Percentiles rank a stretch among this genome's conserved stretches.
Evolutionary conservation across 2,113 vertebrate genomes (phyloP).

Genomic region (Zosterops japonicus): DNA sequence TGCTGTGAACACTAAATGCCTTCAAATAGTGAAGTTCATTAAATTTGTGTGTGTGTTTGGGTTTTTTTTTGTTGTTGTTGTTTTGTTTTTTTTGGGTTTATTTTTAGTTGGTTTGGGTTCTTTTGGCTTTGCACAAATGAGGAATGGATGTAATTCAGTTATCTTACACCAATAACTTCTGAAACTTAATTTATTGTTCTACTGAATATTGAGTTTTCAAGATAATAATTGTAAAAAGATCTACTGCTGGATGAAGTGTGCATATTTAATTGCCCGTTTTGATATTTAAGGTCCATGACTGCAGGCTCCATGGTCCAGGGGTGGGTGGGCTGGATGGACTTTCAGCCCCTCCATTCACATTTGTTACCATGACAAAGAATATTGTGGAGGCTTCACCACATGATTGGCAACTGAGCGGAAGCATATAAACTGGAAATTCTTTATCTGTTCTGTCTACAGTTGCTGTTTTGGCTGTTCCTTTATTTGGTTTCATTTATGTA

Average conservation of each 20-base stretch:
- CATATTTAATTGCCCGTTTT: not conserved
- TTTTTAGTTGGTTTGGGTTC: not conserved
- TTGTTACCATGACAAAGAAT: not conserved
- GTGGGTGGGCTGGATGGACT: not conserved
- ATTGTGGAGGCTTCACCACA: not conserved
- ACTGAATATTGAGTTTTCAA: not conserved
- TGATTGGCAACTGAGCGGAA: not conserved
- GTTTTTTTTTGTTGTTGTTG: not conserved
- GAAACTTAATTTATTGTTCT: not conserved
- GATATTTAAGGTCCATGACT: not conserved
- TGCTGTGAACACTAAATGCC: not conserved
- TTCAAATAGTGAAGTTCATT: not conserved
- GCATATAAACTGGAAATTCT: not conserved
- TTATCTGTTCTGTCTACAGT: not conserved
- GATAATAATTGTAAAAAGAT: not conserved
- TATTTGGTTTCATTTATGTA: not conserved
- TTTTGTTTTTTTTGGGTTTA: fast-evolving
- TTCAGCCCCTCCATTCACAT: not conserved
- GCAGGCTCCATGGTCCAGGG: not conserved
- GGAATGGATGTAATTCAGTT: not conserved
- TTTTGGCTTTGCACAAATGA: not conserved
- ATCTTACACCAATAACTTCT: not conserved
- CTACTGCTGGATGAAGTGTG: not conserved
- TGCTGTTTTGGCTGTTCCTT: not conserved
- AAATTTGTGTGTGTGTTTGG: not conserved